A percentile compares a stretch with the other conserved stretches of the same genome.
Evolutionary conservation across 2,797 vertebrate species (phyloP).

Genomic region (Gephyroberyx darwinii): DNA sequence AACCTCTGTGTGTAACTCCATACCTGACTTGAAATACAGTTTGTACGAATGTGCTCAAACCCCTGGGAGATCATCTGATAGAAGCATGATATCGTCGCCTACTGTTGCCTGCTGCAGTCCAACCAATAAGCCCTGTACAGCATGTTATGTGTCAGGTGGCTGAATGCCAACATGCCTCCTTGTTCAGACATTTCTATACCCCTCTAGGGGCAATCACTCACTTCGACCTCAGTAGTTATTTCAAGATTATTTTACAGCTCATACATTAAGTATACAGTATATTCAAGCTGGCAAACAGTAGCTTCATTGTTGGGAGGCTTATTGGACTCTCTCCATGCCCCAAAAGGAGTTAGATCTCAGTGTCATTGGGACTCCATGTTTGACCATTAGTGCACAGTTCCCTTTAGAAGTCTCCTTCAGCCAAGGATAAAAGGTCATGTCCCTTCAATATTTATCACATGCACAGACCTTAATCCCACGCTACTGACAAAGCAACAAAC

Average conservation of each 20-base stretch:
- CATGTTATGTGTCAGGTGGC: slow-evolving; percentile 29
- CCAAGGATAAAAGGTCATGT: slow-evolving; percentile 21
- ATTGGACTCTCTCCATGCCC: slow-evolving; percentile 12
- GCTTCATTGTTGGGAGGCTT: not conserved
- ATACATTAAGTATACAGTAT: not conserved
- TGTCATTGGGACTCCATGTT: slow-evolving; percentile 27
- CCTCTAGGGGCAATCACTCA: slow-evolving; percentile 36
- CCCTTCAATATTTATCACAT: slow-evolving; percentile 6
- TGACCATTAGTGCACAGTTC: slow-evolving; percentile 7
- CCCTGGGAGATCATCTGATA: not conserved
- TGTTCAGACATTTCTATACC: slow-evolving; percentile 6
- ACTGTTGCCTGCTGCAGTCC: slow-evolving; percentile 1
- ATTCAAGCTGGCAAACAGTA: slow-evolving; percentile 11
- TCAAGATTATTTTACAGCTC: slow-evolving; percentile 32
- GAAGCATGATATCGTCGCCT: not conserved
- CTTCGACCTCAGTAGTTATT: slow-evolving; percentile 36
- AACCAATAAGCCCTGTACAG: not conserved
- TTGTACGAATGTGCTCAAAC: not conserved
- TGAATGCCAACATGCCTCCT: slow-evolving; percentile 25
- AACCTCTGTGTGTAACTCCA: not conserved
- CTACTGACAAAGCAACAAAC: not conserved
- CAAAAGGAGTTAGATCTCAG: not conserved
- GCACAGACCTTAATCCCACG: not conserved
- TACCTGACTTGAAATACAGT: not conserved
- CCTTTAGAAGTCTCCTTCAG: slow-evolving; percentile 25